Percentiles rank a stretch among this genome's conserved stretches.
phyloP scores from a whole-genome alignment of 1,140 invertebrate genomes.

The Hylyphantes graminicola region DNA sequence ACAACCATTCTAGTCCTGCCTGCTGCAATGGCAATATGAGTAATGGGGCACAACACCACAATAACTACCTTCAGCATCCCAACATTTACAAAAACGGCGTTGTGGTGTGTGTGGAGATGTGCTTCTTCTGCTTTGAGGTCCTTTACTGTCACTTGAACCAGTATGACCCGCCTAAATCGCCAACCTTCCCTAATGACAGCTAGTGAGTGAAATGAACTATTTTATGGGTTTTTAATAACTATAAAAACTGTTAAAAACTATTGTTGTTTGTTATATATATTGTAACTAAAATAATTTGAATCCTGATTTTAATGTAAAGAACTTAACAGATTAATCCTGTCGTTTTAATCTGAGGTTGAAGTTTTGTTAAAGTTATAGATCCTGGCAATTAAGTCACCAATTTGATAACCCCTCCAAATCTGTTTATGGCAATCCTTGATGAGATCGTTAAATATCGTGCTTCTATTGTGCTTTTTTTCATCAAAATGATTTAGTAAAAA shows the following conservation, averaged over 20 bases:
- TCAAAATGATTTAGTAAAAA: no score
- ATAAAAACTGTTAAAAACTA: conserved; percentile 64
- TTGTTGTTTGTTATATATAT: conserved; percentile 88
- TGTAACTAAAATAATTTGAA: conserved; percentile 89
- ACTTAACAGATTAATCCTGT: no score
- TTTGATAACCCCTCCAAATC: no score
- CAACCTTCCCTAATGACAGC: conserved; percentile 92
- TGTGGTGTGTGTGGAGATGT: conserved; percentile 94
- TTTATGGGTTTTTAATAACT: background rate
- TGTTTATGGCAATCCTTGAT: no score
- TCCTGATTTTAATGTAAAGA: conserved; percentile 71
- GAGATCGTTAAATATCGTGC: no score
- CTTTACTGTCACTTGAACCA: conserved; percentile 93
- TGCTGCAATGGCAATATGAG: conserved; percentile 56
- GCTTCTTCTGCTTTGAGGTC: conserved; percentile 98
- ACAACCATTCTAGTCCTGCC: conserved; percentile 70
- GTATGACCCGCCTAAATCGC: conserved; percentile 87
- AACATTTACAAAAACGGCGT: conserved; percentile 65
- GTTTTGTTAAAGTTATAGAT: no score
- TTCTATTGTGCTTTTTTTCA: no score
- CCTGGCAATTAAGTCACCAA: no score
- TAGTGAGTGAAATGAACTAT: conserved; percentile 79
- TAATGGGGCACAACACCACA: conserved; percentile 31
- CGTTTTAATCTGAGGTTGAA: no score
- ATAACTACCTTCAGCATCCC: conserved; percentile 10